These are phyloP conservation scores for Paradoxurus hermaphroditus DNA, from an alignment of 2,113 vertebrate species.

Conservation along the genomic window DNA sequence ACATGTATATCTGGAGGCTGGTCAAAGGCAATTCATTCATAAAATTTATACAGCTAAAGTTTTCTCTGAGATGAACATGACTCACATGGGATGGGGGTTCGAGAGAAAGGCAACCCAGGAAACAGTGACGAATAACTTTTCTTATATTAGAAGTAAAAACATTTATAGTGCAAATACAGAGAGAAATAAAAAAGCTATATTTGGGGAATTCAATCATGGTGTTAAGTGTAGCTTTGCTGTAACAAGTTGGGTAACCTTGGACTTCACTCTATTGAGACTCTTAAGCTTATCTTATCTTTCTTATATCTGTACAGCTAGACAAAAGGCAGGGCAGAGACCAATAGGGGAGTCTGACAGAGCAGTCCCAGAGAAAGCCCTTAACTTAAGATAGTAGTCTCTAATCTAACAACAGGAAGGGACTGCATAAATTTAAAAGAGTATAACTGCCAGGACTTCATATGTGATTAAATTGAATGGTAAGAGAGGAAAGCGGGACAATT, in stretches of 20 bases:
- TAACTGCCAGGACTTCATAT: not conserved
- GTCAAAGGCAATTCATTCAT: not conserved
- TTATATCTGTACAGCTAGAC: not conserved
- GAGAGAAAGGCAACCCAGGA: not conserved
- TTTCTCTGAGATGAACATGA: not conserved
- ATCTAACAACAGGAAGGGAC: not conserved
- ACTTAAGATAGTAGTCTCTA: not conserved
- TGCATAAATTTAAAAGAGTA: not conserved
- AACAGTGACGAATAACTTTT: not conserved
- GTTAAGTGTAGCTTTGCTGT: not conserved
- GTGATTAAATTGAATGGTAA: not conserved
- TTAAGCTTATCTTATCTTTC: not conserved
- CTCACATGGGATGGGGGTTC: not conserved
- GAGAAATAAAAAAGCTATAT: not conserved
- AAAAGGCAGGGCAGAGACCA: not conserved
- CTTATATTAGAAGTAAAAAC: not conserved
- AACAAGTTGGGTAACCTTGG: not conserved
- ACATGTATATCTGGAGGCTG: not conserved
- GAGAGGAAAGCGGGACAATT: not conserved
- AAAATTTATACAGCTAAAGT: not conserved
- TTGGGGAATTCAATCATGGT: not conserved
- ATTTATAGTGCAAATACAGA: not conserved
- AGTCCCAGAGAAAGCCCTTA: not conserved
- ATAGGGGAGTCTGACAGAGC: not conserved
- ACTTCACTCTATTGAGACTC: not conserved